Base-by-base conservation (phyloP, 2,888 invertebrate species). In the Branchinecta sandiegonensis region DNA sequence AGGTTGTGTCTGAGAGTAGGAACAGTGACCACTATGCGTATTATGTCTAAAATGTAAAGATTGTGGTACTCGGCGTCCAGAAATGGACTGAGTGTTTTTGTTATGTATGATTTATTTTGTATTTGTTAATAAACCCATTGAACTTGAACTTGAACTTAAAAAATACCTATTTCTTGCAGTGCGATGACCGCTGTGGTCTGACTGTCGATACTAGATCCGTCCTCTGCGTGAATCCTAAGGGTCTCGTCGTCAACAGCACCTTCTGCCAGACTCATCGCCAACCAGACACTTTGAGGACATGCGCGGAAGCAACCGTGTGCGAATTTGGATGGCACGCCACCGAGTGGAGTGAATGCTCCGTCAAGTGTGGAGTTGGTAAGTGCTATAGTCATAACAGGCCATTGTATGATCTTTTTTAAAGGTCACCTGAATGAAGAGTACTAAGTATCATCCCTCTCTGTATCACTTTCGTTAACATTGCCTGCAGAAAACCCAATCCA, bases 331-430 rank as follows among this genome's bases (percentile, higher is more conserved):
- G 94, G 95, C 92, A 90, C 75, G 84, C 89, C 2, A 87, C 90
- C 0, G 89, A 93, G 74, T 97, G 96, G 97, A 89, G 90, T 77
- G 87, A 88, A 87, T 95, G 95, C 77, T 93, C 94, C 10, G 85
- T 87, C 1, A 82, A 85, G 73, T 96, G 96, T 77, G 94, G 94
- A 0, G 81, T 84, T 70, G 96, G 96, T 1, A 80, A 8, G 56
- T n/a, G 56, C 14, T 8, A 13, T 7, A n/a, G 56, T 8, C 14
- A 7, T 56, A 50, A n/a, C 8, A 7, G 13, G 14, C 14, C 8
- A 56, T 5, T 23, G 3, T 23, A 3, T 23, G 23, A 23, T 23
- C 2, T 23, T 23, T 23, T 3, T 23, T 23, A 23, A n/a, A n/a
- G n/a, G n/a, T n/a, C n/a, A n/a, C n/a, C n/a, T n/a, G n/a, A n/a